Base-by-base conservation (phyloP, 2,888 invertebrate species). In the Tachystola acroxantha region DNA sequence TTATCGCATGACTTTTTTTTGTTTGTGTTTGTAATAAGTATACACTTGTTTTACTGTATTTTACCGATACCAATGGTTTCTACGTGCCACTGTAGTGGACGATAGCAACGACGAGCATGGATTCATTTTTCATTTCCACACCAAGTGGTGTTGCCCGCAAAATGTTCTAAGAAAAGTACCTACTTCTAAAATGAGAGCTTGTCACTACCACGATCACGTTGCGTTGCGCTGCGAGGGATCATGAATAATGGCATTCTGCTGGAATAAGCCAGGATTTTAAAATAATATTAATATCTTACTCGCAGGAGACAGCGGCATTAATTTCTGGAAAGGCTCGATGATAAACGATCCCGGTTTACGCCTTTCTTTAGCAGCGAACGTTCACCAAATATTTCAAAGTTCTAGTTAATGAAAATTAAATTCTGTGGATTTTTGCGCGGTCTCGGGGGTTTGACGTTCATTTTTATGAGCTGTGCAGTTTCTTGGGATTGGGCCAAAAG, bases 271-370 rank as follows among this genome's bases (percentile, higher is more conserved):
- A 29, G 13, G 29, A 30, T 31, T 36, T 36, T 31, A 24, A 36
- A 36, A 36, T 32, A 32, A 36, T 36, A 36, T 36, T 36, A 32
- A 36, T 36, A 31, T 32, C 19, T 27, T 25, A 32, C 27, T 16
- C 19, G 26, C 16, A 12, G 16, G 27, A 32, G 31, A 31, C 36
- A 27, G 25, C 14, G 24, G 32, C 36, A 29, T 35, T 32, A 35
- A 39, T 39, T 32, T 35, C 14, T 13, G 27, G 26, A 10, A 32
- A 36, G 22, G 7, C 29, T 7, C 7, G 26, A 20, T 39, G 39
- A 36, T 39, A 36, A 39, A 39, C 20, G 38, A 39, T 25, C 12
- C 12, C 11, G 11, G 37, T 32, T 20, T 19, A 29, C 37, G 33
- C 37, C 33, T 29, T 37, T 33, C 13, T 7, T 19, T n/a, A 9